Conservation (phyloP, 2,888 invertebrate genomes). For the Bombyx huttoni region DNA sequence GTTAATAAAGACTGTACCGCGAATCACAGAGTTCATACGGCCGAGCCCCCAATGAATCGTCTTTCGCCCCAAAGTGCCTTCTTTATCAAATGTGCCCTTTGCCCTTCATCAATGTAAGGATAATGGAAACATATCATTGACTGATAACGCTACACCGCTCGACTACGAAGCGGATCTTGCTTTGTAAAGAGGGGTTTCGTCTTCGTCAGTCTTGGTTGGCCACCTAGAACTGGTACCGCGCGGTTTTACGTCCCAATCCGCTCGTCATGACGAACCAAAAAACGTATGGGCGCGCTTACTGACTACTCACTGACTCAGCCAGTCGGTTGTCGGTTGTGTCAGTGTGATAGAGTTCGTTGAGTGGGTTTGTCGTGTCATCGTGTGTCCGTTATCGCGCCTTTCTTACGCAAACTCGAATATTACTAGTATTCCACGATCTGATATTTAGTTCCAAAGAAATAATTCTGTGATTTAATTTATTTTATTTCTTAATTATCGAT, state of each 20-base stretch:
- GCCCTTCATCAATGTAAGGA: background rate
- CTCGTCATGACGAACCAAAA: conserved; percentile 27
- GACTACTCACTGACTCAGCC: conserved; percentile 3
- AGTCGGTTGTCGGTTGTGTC: conserved; percentile 5
- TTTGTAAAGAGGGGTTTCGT: conserved; percentile 10
- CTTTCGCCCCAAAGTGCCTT: background rate
- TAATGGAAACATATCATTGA: background rate
- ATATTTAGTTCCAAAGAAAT: conserved; percentile 49
- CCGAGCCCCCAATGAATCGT: too few species aligned
- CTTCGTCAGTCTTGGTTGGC: conserved; percentile 14
- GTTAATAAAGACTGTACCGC: too few species aligned
- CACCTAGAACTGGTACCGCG: conserved; percentile 34
- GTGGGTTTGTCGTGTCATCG: conserved; percentile 30
- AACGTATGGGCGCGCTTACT: conserved; percentile 12
- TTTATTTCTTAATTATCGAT: conserved; percentile 20
- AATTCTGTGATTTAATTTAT: conserved; percentile 52
- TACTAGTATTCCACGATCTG: conserved; percentile 46
- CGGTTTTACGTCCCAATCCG: conserved; percentile 24
- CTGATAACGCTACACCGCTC: conserved; percentile 1
- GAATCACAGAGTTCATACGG: too few species aligned
- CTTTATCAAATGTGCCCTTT: background rate
- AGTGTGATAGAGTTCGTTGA: conserved; percentile 43
- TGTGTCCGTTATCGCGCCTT: conserved; percentile 20
- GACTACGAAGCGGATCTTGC: conserved; percentile 10
- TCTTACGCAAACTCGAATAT: conserved; percentile 33